A percentile compares a stretch with the other conserved stretches of the same genome.
These are phyloP conservation scores for Otis tarda DNA, from an alignment of 2,113 vertebrate species.

Conservation along the genomic window DNA sequence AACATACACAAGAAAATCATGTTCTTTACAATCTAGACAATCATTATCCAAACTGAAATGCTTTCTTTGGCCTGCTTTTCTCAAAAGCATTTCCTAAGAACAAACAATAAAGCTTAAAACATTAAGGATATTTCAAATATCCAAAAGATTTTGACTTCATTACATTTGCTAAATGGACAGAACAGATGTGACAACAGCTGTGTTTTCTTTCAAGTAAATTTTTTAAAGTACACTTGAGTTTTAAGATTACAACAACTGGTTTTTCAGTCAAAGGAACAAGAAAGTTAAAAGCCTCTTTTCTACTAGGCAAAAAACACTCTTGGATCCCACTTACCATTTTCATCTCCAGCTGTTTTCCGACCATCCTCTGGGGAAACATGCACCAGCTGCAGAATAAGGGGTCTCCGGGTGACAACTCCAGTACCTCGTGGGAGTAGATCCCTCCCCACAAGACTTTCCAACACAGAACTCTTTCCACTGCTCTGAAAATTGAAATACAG, in stretches of 20 bases:
- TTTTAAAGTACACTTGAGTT: not conserved
- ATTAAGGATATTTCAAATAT: not conserved
- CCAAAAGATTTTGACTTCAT: not conserved
- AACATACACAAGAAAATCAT: not conserved
- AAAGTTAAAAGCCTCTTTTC: not conserved
- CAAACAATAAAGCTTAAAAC: not conserved
- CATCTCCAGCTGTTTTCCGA: constrained; percentile 87
- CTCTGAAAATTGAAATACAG: constrained; percentile 82
- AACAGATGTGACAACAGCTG: not conserved
- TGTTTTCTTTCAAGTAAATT: not conserved
- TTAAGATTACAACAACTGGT: not conserved
- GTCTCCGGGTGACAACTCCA: constrained; percentile 94
- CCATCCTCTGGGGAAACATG: constrained; percentile 89
- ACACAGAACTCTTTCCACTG: constrained; percentile 97
- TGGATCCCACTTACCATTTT: constrained; percentile 85
- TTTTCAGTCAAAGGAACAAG: not conserved
- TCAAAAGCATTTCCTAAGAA: not conserved
- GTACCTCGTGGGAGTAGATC: constrained; percentile 95
- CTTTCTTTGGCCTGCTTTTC: not conserved
- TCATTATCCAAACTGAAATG: not conserved
- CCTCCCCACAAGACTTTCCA: constrained; percentile 94
- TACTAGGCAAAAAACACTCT: not conserved
- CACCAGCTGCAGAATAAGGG: constrained; percentile 95
- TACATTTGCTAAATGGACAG: not conserved
- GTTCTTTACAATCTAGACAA: not conserved